Evolutionary conservation across 2,888 invertebrate species (phyloP), one percentile per base, ranked within the genome.

Genomic region (Plebejus argus): DNA sequence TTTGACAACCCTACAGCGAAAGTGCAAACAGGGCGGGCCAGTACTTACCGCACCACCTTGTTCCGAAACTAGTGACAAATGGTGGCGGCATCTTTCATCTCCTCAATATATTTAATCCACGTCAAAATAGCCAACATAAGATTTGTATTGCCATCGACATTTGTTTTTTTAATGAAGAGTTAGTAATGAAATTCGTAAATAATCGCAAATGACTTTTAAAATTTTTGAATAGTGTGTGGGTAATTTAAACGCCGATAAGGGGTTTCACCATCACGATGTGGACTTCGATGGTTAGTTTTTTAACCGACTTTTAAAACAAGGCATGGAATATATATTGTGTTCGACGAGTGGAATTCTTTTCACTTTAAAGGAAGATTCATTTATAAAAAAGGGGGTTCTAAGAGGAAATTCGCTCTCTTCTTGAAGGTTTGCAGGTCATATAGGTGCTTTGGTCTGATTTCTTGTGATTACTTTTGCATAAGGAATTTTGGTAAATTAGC

Each of bases 61-160:
- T 91, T 90, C 89, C 89, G 83, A 91, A 91, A 90, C 85, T 91
- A 89, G 91, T 93, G 92, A 93, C 93, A 93, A 93, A 93, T 93
- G 92, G 89, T 88, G 83, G 90, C 93, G 93, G 93, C 87, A 87
- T 88, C 91, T 94, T 93, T 93, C 90, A 93, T 93, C 92, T 91
- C 89, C 85, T 87, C 83, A 80, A 79, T 81, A 79, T 79, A 78
- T 77, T 71, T 61, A 79, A 79, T 77, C 49, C 84, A 83, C 77
- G 72, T 82, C 78, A 90, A 87, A 83, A 82, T 84, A 80, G n/a
- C n/a, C n/a, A 79, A 86, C 23, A 85, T 87, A 81, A 85, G 84
- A 74, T 61, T 80, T 10, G 78, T 77, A 18, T 53, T 66, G 58
- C 76, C 53, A 20, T 6, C 49, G n/a, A 3, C 23, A 18, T 28